phyloP scores from a whole-genome alignment of 2,113 vertebrate genomes.

The Chaetorhynchus papuensis region DNA sequence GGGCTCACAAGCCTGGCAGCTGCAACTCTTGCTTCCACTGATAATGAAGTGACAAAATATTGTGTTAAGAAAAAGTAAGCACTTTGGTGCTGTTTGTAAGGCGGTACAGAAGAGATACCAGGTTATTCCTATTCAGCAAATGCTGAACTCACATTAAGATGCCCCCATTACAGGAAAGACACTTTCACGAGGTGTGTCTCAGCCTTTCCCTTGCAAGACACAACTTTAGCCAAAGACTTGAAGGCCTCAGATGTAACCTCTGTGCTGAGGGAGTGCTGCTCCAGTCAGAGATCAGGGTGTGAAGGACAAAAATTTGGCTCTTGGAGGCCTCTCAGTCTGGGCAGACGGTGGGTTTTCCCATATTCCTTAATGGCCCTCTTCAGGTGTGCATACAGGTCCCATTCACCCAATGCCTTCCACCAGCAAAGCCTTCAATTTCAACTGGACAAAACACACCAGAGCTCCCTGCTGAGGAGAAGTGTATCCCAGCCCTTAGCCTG shows the following conservation, averaged over 20 bases:
- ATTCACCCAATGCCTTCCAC: not conserved
- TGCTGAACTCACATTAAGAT: not conserved
- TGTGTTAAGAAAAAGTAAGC: not conserved
- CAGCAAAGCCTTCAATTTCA: not conserved
- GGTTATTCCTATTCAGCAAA: not conserved
- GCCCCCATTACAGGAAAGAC: not conserved
- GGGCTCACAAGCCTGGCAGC: not conserved
- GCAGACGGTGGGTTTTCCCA: not conserved
- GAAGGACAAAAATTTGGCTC: not conserved
- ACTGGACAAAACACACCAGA: not conserved
- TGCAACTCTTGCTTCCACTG: not conserved
- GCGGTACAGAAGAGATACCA: not conserved
- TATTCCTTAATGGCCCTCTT: not conserved
- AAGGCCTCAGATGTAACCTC: not conserved
- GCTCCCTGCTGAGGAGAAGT: not conserved
- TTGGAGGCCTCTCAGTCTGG: not conserved
- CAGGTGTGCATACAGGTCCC: not conserved
- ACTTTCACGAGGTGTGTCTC: not conserved
- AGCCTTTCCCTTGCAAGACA: not conserved
- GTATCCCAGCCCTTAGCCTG: not conserved
- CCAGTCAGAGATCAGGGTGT: not conserved
- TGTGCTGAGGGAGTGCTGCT: not conserved
- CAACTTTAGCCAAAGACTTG: not conserved
- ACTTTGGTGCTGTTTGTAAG: not conserved
- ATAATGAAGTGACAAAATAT: not conserved